These are phyloP conservation scores for Deilephila elpenor DNA, from an alignment of 2,888 invertebrate genomes.

Conservation along the genomic window DNA sequence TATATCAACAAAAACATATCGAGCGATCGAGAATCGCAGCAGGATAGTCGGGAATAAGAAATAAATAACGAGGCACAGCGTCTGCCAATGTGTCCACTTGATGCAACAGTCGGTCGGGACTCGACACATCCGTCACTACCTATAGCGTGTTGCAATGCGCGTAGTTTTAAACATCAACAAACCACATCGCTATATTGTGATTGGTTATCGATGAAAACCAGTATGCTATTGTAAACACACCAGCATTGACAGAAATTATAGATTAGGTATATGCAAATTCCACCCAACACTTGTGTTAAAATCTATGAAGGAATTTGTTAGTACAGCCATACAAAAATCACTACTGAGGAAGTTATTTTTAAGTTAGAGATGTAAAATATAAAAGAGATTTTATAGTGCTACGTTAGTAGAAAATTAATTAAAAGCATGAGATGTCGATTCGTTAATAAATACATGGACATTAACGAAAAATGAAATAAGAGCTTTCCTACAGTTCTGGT, in stretches of 20 bases:
- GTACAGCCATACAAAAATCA: too few relatives aligned
- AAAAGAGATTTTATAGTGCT: too few relatives aligned
- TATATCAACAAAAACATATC: slow-evolving; percentile 6
- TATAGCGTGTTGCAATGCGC: slow-evolving; percentile 23
- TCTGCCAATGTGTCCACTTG: slow-evolving; percentile 70
- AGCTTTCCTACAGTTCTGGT: too few relatives aligned
- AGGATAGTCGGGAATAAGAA: slow-evolving; percentile 58
- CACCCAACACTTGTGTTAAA: too few relatives aligned
- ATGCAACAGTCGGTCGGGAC: slow-evolving; percentile 44
- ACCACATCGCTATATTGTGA: neutral
- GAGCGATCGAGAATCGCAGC: slow-evolving; percentile 18
- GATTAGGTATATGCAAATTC: too few relatives aligned
- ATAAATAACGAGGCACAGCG: slow-evolving; percentile 64
- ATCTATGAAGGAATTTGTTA: too few relatives aligned
- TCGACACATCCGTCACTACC: slow-evolving; percentile 29
- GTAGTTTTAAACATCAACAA: neutral
- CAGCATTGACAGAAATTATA: neutral
- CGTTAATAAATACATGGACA: too few relatives aligned
- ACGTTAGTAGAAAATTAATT: too few relatives aligned
- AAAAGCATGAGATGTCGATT: too few relatives aligned
- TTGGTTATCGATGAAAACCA: neutral
- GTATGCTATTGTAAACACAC: neutral
- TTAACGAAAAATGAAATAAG: too few relatives aligned
- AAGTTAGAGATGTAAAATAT: too few relatives aligned
- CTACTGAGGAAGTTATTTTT: too few relatives aligned